Conservation (phyloP, 2,888 invertebrate species). For the Cylloceria caligata region DNA sequence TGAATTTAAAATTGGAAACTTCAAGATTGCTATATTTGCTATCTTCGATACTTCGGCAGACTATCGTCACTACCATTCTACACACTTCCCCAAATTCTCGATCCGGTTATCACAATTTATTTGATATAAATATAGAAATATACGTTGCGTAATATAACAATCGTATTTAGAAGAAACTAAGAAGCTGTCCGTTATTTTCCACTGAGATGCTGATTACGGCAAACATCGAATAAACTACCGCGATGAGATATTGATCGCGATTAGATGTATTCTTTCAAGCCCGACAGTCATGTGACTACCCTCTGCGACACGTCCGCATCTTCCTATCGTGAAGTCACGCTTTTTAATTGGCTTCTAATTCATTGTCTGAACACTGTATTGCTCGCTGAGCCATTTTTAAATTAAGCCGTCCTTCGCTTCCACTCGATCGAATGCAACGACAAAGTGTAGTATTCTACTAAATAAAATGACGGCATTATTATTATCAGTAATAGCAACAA, state of each 20-base stretch:
- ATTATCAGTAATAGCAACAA: no score
- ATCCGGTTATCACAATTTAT: no score
- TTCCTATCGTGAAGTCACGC: conserved; percentile 58
- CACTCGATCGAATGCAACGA: conserved; percentile 35
- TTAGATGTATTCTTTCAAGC: conserved; percentile 8
- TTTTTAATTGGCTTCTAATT: conserved; percentile 78
- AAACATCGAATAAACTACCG: neutral
- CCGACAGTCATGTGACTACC: neutral
- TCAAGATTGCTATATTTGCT: no score
- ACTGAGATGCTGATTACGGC: neutral
- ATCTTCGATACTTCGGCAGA: no score
- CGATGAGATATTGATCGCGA: conserved; percentile 34
- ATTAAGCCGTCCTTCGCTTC: conserved; percentile 51
- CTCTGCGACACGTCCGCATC: neutral
- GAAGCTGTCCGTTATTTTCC: neutral
- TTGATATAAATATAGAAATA: no score
- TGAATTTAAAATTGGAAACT: no score
- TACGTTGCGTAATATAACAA: neutral
- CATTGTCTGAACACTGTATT: conserved; percentile 70
- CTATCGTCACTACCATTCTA: no score
- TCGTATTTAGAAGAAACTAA: neutral
- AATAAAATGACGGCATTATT: neutral
- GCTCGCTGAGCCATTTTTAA: conserved; percentile 59
- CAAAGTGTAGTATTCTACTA: neutral
- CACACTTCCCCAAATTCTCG: no score